Conservation (phyloP, 2,888 invertebrate species). For the Selenia dentaria region DNA sequence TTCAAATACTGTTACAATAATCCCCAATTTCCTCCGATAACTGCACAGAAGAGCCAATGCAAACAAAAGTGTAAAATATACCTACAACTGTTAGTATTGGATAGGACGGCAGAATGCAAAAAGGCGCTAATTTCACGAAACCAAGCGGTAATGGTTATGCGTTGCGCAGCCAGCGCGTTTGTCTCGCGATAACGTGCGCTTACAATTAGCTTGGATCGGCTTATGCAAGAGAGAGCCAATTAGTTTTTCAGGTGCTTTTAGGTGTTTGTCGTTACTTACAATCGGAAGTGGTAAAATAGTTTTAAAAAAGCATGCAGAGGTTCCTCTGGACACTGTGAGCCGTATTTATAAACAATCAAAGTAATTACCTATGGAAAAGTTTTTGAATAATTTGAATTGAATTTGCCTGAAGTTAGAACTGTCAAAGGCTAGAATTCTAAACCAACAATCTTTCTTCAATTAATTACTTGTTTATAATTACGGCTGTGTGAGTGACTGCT, state of each 20-base stretch:
- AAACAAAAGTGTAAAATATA: constrained; percentile 46
- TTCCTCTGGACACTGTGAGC: too few relatives aligned
- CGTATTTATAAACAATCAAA: too few relatives aligned
- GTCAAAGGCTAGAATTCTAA: too few relatives aligned
- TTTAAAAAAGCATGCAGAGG: too few relatives aligned
- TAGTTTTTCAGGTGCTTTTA: neutral
- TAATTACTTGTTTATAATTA: too few relatives aligned
- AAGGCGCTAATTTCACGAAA: constrained; percentile 82
- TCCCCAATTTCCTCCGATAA: constrained; percentile 27
- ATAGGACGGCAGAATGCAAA: constrained; percentile 74
- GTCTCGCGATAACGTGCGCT: constrained; percentile 84
- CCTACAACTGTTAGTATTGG: constrained; percentile 55
- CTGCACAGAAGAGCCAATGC: constrained; percentile 27
- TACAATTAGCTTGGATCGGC: constrained; percentile 75
- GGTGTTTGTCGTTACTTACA: neutral
- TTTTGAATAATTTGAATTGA: too few relatives aligned
- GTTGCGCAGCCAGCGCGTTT: constrained; percentile 79
- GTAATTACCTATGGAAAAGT: too few relatives aligned
- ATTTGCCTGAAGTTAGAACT: too few relatives aligned
- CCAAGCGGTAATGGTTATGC: constrained; percentile 84
- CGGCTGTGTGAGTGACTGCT: too few relatives aligned
- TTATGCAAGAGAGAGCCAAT: constrained; percentile 43
- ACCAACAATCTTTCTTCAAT: too few relatives aligned
- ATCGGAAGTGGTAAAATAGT: too few relatives aligned
- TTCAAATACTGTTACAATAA: too few relatives aligned